A percentile compares a stretch with the other conserved stretches of the same genome.
Evolutionary conservation across 2,888 invertebrate genomes (phyloP).

Genomic region (Phaedon cochleariae): DNA sequence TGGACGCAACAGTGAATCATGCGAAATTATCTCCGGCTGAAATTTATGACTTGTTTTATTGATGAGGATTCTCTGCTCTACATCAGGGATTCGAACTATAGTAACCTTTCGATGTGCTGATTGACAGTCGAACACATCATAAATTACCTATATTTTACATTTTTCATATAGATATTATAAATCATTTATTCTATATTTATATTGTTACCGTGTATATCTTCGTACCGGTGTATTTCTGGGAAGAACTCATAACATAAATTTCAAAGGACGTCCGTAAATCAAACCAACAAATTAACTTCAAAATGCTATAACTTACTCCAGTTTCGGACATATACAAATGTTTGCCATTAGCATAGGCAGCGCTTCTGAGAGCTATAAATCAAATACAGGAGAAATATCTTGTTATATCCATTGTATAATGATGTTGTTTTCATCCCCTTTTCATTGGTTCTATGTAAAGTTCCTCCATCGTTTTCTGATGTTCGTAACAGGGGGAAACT

Average conservation of each 20-base stretch:
- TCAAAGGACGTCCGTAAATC: slow-evolving; percentile 60
- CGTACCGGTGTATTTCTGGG: not conserved
- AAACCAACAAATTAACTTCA: slow-evolving; percentile 64
- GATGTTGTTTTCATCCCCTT: slow-evolving; percentile 62
- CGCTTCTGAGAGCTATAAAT: slow-evolving; percentile 61
- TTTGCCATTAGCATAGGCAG: slow-evolving; percentile 63
- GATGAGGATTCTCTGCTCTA: too few relatives aligned
- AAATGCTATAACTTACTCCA: slow-evolving; percentile 61
- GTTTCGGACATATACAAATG: slow-evolving; percentile 62
- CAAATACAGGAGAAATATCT: slow-evolving; percentile 63
- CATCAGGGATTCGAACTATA: too few relatives aligned
- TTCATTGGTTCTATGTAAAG: slow-evolving; percentile 57
- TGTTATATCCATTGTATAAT: slow-evolving; percentile 63
- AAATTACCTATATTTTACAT: too few relatives aligned
- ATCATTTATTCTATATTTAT: not conserved
- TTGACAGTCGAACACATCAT: too few relatives aligned
- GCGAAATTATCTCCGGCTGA: too few relatives aligned
- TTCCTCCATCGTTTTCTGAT: slow-evolving; percentile 42
- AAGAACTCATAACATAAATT: slow-evolving; percentile 45
- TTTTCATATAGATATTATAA: too few relatives aligned
- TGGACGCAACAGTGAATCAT: too few relatives aligned
- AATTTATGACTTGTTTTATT: too few relatives aligned
- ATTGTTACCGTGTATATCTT: not conserved
- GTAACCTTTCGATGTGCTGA: too few relatives aligned
- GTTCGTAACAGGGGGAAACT: slow-evolving; percentile 39